These are phyloP conservation scores for Wiebesia pumilae DNA, from an alignment of 1,140 invertebrate genomes.

Conservation along the genomic window DNA sequence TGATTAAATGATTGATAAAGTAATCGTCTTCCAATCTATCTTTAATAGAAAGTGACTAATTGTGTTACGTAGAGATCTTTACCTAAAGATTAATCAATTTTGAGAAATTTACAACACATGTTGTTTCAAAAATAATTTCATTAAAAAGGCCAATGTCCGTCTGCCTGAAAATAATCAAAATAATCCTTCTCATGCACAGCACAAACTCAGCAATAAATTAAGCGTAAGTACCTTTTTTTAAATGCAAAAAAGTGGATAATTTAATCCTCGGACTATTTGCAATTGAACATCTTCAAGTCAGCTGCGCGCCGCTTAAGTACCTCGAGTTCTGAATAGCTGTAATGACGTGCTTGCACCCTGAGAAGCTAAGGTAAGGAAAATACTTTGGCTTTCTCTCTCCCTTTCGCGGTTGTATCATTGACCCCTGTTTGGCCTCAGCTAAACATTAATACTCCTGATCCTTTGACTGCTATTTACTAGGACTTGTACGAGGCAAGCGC, in stretches of 20 bases:
- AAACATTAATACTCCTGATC: conserved; percentile 29
- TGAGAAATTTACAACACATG: too few species aligned
- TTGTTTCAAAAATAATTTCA: background rate
- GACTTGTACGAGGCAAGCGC: background rate
- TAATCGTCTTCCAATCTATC: background rate
- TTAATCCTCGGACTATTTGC: background rate
- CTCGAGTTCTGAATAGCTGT: conserved; percentile 5
- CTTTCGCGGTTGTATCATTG: background rate
- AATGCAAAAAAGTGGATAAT: background rate
- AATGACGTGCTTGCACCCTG: conserved; percentile 17
- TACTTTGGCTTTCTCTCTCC: background rate
- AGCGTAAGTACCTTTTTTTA: conserved; percentile 15
- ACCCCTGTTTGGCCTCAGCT: background rate
- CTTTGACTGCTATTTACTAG: conserved; percentile 11
- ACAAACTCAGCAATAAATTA: conserved; percentile 10
- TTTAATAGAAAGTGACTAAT: background rate
- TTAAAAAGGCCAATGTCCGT: background rate
- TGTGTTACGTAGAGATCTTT: background rate
- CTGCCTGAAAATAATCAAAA: background rate
- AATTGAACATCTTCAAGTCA: background rate
- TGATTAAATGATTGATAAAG: background rate
- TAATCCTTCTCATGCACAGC: background rate
- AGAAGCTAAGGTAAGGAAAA: background rate
- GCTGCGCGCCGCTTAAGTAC: background rate
- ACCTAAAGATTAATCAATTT: background rate